phyloP scores from a whole-genome alignment of 2,797 vertebrate species.

The Melanotaenia boesemani region DNA sequence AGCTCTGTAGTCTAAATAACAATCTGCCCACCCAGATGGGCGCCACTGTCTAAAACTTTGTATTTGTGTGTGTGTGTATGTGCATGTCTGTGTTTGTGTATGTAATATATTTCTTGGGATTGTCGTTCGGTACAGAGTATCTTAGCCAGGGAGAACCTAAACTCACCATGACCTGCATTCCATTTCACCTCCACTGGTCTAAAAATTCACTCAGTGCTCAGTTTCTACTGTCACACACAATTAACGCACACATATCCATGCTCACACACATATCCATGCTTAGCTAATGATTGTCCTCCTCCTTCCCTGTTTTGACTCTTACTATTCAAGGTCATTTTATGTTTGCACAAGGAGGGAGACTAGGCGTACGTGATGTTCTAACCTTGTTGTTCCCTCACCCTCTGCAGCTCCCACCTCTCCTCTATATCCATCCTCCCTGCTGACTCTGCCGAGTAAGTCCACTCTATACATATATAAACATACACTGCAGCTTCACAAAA shows the following conservation, averaged over 20 bases:
- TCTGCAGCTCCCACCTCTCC: constrained; percentile 86
- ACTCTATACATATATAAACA: not conserved
- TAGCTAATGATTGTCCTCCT: constrained; percentile 12
- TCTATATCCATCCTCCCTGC: constrained; percentile 92
- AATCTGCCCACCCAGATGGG: constrained; percentile 57
- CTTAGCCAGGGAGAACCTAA: constrained; percentile 5
- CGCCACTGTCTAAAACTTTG: constrained; percentile 26
- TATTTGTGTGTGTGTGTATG: not conserved
- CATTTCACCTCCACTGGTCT: not conserved
- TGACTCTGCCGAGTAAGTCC: constrained; percentile 94
- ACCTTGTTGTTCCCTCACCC: constrained; percentile 64
- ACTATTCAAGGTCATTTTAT: constrained; percentile 36
- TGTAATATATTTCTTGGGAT: constrained; percentile 13
- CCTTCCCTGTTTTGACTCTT: constrained; percentile 40
- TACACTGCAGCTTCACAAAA: not conserved
- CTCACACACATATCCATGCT: not conserved
- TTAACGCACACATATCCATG: not conserved
- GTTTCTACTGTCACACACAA: not conserved
- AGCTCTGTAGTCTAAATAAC: constrained; percentile 69
- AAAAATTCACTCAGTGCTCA: not conserved
- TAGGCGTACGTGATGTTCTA: constrained; percentile 60
- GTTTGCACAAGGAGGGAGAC: constrained; percentile 7
- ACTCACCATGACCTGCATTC: not conserved
- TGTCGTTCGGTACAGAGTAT: constrained; percentile 14
- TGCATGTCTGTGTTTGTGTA: not conserved